Evolutionary conservation across 2,797 vertebrate species (phyloP).

Genomic region (Chrysocyon brachyurus): DNA sequence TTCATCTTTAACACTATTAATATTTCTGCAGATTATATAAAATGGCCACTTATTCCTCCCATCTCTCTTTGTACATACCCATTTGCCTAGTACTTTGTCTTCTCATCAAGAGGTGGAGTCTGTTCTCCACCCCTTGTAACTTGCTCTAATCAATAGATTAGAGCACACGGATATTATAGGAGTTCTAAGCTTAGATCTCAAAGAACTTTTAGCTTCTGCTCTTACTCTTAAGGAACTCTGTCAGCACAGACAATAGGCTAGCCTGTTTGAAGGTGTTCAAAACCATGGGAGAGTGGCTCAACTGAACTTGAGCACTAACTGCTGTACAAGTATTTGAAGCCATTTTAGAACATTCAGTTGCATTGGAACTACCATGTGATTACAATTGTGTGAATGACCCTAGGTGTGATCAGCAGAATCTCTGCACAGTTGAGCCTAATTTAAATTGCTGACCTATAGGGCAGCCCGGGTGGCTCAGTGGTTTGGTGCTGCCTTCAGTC

Average conservation of each 20-base stretch:
- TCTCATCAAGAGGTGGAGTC: not conserved
- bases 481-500: too few species aligned
- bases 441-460: not conserved
- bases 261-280: not conserved
- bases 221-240: not conserved
- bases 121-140: not conserved
- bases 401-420: not conserved
- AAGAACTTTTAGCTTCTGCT: not conserved
- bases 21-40: not conserved
- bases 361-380: not conserved
- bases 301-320: accelerated
- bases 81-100: not conserved
- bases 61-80: too few species aligned
- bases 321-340: too few species aligned
- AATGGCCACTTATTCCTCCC: not conserved
- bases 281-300: not conserved
- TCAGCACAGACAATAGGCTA: not conserved
- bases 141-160: not conserved
- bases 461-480: too few species aligned
- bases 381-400: not conserved
- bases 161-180: not conserved
- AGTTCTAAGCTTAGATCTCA: not conserved
- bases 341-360: not conserved
- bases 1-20: not conserved
- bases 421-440: not conserved